Conservation (phyloP, 2,888 invertebrate genomes). For the Dendrolimus houi region DNA sequence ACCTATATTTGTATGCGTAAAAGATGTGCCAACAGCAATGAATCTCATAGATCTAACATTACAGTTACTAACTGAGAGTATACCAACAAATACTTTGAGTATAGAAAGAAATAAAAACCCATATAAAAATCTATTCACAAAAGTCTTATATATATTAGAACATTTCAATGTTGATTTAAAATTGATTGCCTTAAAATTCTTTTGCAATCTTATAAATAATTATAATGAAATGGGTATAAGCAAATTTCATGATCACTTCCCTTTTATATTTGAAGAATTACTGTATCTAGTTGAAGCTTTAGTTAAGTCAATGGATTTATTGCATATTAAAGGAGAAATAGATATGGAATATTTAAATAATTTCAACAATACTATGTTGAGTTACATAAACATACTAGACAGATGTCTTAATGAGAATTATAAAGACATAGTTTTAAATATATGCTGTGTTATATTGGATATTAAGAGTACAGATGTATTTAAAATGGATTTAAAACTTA, state of each 20-base stretch:
- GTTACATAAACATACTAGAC: constrained; percentile 28
- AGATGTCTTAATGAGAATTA: constrained; percentile 17
- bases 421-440: constrained; percentile 28
- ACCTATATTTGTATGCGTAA: constrained; percentile 53
- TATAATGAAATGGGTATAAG: constrained; percentile 34
- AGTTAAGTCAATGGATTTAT: constrained; percentile 34
- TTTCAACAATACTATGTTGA: constrained; percentile 31
- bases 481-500: constrained; percentile 36
- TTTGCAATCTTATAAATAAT: constrained; percentile 41
- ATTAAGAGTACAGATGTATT: constrained; percentile 31
- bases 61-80: constrained; percentile 49
- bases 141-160: constrained; percentile 44
- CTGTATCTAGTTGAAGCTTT: constrained; percentile 37
- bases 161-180: constrained; percentile 54
- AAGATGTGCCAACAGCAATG: constrained; percentile 44
- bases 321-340: constrained; percentile 49
- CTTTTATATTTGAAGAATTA: constrained; percentile 31
- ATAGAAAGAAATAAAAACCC: constrained; percentile 27
- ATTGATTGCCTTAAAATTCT: constrained; percentile 44
- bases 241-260: constrained; percentile 36
- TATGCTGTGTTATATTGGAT: constrained; percentile 37
- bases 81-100: constrained; percentile 43
- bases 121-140: constrained; percentile 28
- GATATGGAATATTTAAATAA: constrained; percentile 28
- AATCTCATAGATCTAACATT: constrained; percentile 45